Percentiles rank a stretch among this genome's conserved stretches.
phyloP scores from a whole-genome alignment of 2,797 vertebrate species.

The Acanthurus lineatus region DNA sequence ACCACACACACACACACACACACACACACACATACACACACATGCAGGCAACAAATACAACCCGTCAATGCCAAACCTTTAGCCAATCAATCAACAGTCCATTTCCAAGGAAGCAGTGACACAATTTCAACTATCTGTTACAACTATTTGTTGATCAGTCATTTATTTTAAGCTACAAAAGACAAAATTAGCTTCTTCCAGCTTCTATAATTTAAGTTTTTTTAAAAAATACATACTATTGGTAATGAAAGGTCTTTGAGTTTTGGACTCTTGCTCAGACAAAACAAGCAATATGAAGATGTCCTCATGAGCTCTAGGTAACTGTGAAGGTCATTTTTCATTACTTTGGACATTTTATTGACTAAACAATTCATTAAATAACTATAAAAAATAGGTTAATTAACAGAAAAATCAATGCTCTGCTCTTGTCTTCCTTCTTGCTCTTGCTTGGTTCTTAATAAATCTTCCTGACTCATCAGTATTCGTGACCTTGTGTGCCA shows the following conservation, averaged over 20 bases:
- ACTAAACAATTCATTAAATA: not conserved
- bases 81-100: not conserved
- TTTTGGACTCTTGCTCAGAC: not conserved
- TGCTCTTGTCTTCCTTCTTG: not conserved
- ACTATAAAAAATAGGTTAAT: not conserved
- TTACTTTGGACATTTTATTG: not conserved
- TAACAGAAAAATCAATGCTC: not conserved
- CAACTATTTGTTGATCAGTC: not conserved
- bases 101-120: no score
- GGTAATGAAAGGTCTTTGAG: not conserved
- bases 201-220: not conserved
- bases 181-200: not conserved
- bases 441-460: not conserved
- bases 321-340: not conserved
- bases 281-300: not conserved
- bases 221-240: not conserved
- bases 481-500: slow-evolving; percentile 31
- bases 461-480: slow-evolving; percentile 19
- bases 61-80: not conserved
- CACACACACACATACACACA: not conserved
- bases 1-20: slow-evolving; percentile 19
- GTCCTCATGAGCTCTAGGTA: not conserved
- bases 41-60: not conserved
- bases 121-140: no score
- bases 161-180: not conserved